A percentile compares a stretch with the other conserved stretches of the same genome.
These are phyloP conservation scores for Pangasius mekongensis DNA, from an alignment of 2,797 vertebrate genomes.

Conservation along the genomic window DNA sequence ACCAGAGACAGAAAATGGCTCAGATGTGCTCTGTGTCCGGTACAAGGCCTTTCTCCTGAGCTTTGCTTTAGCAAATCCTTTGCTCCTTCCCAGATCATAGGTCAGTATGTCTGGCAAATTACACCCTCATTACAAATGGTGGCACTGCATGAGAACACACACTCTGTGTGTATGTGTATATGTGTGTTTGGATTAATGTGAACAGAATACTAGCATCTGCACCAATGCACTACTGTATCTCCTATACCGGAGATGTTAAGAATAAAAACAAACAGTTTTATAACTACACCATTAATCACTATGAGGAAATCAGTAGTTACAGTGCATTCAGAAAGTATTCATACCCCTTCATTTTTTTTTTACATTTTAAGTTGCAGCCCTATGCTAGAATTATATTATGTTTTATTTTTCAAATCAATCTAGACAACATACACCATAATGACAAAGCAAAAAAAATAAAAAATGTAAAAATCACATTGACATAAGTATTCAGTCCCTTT, in stretches of 20 bases:
- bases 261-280: neutral
- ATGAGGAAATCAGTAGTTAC: neutral
- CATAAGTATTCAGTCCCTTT: too few species aligned
- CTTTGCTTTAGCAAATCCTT: conserved; percentile 28
- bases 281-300: neutral
- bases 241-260: neutral
- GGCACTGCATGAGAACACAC: neutral
- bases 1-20: conserved; percentile 9
- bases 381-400: too few species aligned
- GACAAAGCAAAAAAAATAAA: too few species aligned
- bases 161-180: neutral
- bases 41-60: conserved; percentile 14
- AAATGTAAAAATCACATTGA: too few species aligned
- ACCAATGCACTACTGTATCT: neutral
- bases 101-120: conserved; percentile 40
- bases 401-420: too few species aligned
- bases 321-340: too few species aligned
- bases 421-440: too few species aligned
- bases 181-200: neutral
- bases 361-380: too few species aligned
- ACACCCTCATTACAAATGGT: conserved; percentile 21
- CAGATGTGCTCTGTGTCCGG: conserved; percentile 6
- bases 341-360: too few species aligned
- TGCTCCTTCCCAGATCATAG: conserved; percentile 23
- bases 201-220: neutral